Evolutionary conservation across 2,797 vertebrate genomes (phyloP), one percentile per base, ranked within the genome.

Genomic region (Miichthys miiuy): DNA sequence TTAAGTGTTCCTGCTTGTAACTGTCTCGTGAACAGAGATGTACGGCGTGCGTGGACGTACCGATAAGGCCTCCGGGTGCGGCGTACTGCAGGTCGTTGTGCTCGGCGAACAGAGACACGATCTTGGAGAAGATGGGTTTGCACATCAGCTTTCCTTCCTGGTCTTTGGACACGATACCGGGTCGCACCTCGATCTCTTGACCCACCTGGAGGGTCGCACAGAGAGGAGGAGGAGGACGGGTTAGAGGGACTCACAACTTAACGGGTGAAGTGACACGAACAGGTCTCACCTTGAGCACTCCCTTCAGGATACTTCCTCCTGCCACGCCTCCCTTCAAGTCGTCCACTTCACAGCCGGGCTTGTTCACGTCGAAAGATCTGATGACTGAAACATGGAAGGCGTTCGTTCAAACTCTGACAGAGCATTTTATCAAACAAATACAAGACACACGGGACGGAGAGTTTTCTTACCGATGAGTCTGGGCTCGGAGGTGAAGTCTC

Each of bases 61-160:
- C 98, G 77, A 99, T 99, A 65, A 99, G 97, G 86, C 98, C 98
- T 77, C 98, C 98, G 0, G 98, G 98, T 13, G 96, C 98, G 66
- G 97, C 98, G 72, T 99, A 99, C 66, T 99, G 98, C 81, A 99
- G 95, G 92, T 99, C 98, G 18, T 99, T 99, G 94, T 99, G 97
- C 78, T 99, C 98, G 0, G 98, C 98, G 61, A 99, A 99, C 87
- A 99, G 94, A 9, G 98, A 99, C 13, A 99, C 97, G 50, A 99
- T 99, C 96, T 99, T 99, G 87, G 98, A 99, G 92, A 99, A 99
- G 83, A 99, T 99, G 75, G 98, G 98, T 90, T 99, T 99, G 93
- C 98, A 99, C 98, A 99, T 99, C 63, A 99, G 97, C 87, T 99
- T 99, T 69, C 98, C 98, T 89, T 99, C 98, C 17, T 98, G 97